phyloP scores from a whole-genome alignment of 2,113 vertebrate genomes.

The Oreochromis aureus region DNA sequence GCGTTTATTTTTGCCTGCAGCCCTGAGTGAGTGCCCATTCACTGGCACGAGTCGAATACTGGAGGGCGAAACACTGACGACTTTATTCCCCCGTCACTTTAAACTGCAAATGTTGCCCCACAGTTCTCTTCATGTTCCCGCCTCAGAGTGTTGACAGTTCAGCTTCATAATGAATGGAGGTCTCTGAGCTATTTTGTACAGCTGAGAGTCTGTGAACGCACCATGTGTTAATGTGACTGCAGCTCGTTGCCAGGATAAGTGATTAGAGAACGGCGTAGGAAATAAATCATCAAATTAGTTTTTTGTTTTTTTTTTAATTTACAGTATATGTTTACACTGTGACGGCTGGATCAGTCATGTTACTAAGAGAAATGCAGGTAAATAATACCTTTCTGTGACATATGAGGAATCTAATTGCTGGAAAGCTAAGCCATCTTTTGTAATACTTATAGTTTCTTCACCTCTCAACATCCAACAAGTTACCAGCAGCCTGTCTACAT shows the following conservation, averaged over 20 bases:
- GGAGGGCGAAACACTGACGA: conserved; percentile 47
- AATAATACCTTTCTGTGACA: neutral
- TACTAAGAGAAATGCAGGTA: neutral
- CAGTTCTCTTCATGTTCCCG: conserved; percentile 20
- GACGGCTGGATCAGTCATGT: neutral
- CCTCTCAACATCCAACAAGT: neutral
- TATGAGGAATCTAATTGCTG: neutral
- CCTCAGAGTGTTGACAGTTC: conserved; percentile 14
- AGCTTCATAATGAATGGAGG: conserved; percentile 25
- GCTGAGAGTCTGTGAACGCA: neutral
- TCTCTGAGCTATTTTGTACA: conserved; percentile 10
- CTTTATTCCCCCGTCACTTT: conserved; percentile 55
- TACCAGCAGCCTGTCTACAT: neutral
- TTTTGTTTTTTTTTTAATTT: neutral
- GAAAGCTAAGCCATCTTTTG: neutral
- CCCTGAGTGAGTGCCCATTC: conserved; percentile 35
- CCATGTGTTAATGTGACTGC: neutral
- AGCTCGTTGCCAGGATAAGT: neutral
- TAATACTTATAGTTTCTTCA: neutral
- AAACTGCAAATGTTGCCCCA: conserved; percentile 25
- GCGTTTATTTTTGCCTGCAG: conserved; percentile 60
- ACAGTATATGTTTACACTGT: neutral
- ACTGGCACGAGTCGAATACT: conserved; percentile 21
- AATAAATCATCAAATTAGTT: neutral
- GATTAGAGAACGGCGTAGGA: neutral